Conservation (phyloP, 2,113 vertebrate genomes). For the Gasterosteus nipponicus region DNA sequence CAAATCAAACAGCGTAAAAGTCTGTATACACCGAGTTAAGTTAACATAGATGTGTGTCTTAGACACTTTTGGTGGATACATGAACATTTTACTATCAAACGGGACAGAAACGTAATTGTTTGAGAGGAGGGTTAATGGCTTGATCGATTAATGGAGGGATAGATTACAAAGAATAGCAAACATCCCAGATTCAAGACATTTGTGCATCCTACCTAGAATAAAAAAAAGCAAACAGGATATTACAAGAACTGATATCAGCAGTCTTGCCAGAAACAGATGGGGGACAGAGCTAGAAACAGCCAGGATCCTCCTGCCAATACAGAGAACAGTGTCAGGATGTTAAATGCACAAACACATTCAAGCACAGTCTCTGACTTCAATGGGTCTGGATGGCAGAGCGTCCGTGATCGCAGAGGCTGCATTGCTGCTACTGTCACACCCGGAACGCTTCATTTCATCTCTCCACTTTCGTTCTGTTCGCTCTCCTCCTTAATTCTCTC, state of each 20-base stretch:
- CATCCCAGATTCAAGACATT: conserved; percentile 42
- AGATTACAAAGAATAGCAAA: conserved; percentile 36
- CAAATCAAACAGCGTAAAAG: not conserved
- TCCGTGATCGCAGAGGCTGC: conserved; percentile 45
- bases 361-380: conserved; percentile 40
- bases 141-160: conserved; percentile 9
- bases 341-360: conserved; percentile 48
- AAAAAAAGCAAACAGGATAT: conserved; percentile 66
- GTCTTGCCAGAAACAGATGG: conserved; percentile 80
- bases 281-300: conserved; percentile 71
- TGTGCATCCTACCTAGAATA: conserved; percentile 52
- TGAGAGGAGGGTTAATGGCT: conserved; percentile 29
- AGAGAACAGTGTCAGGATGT: conserved; percentile 44
- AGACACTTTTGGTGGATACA: not conserved
- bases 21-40: not conserved
- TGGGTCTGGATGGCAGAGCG: conserved; percentile 55
- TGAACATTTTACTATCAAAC: conserved; percentile 29
- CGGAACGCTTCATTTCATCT: conserved; percentile 42
- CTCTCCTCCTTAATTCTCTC: conserved; percentile 33
- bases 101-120: conserved; percentile 42
- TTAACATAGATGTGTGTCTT: not conserved
- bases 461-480: conserved; percentile 32
- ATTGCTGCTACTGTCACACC: conserved; percentile 39
- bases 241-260: conserved; percentile 72
- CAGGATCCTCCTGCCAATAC: conserved; percentile 72